Percentiles rank a stretch among this genome's conserved stretches.
Conservation (phyloP, 1,140 invertebrate genomes). For the Drosophila nasuta region DNA sequence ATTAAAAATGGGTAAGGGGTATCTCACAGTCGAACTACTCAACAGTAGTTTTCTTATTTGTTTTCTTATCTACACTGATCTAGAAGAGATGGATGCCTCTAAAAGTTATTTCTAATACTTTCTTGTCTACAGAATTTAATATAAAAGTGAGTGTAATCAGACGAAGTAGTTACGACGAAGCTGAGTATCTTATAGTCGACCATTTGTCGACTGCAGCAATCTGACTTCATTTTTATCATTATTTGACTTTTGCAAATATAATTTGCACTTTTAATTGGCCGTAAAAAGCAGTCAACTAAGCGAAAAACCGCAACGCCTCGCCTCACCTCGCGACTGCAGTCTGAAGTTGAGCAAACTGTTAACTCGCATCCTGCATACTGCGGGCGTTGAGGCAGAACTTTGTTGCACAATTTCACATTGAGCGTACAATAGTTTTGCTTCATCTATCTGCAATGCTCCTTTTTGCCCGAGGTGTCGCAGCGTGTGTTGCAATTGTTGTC, state of each 20-base stretch:
- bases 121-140: no score
- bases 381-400: conserved; percentile 44
- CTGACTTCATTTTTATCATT: conserved; percentile 8
- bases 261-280: conserved; percentile 70
- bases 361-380: conserved; percentile 38
- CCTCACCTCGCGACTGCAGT: background rate
- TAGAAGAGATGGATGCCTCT: no score
- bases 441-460: conserved; percentile 4
- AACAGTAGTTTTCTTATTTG: no score
- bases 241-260: conserved; percentile 42
- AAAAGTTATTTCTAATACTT: no score
- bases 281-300: conserved; percentile 25
- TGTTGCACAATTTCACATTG: conserved; percentile 48
- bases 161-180: no score
- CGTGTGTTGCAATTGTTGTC: conserved; percentile 52
- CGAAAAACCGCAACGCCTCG: conserved; percentile 4
- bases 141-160: no score
- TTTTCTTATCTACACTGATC: no score
- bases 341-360: conserved; percentile 45
- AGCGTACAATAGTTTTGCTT: conserved; percentile 15
- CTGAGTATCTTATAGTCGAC: no score
- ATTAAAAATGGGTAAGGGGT: no score
- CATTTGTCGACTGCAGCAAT: no score
- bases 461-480: background rate
- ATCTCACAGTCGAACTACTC: no score